A percentile compares a stretch with the other conserved stretches of the same genome.
Conservation (phyloP, 2,113 vertebrate genomes). For the Phyllopteryx taeniolatus region DNA sequence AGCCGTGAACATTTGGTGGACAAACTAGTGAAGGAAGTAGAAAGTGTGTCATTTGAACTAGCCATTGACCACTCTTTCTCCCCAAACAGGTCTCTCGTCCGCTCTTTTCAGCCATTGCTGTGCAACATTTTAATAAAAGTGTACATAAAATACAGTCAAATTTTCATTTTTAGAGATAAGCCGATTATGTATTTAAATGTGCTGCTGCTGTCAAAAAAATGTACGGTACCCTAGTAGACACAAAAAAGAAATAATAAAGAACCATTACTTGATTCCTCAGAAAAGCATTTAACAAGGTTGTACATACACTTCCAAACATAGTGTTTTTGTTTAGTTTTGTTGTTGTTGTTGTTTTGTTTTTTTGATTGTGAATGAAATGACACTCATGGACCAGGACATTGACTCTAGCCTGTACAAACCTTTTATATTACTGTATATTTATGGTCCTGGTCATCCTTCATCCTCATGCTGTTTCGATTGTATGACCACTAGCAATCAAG, state of each 20-base stretch:
- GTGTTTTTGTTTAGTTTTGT: conserved; percentile 67
- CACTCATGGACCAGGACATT: conserved; percentile 84
- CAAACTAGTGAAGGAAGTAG: conserved; percentile 33
- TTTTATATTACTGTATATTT: conserved; percentile 79
- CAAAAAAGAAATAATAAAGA: conserved; percentile 57
- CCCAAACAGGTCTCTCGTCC: conserved; percentile 36
- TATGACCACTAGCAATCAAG: conserved; percentile 99
- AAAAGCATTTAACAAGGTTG: conserved; percentile 89
- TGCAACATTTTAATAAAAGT: conserved; percentile 77
- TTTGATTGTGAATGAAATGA: conserved; percentile 87
- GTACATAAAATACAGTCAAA: conserved; percentile 94
- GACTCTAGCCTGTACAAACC: conserved; percentile 81
- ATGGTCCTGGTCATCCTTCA: conserved; percentile 82
- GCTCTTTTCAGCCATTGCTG: conserved; percentile 38
- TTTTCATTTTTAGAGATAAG: conserved; percentile 90
- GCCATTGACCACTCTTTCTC: conserved; percentile 29
- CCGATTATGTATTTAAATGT: conserved; percentile 85
- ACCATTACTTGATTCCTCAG: conserved; percentile 81
- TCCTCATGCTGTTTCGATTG: conserved; percentile 90
- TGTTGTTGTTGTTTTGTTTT: not conserved
- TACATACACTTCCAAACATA: conserved; percentile 93
- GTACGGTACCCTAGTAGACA: conserved; percentile 63
- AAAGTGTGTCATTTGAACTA: conserved; percentile 28
- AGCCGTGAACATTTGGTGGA: conserved; percentile 44
- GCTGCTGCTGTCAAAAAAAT: conserved; percentile 88